A percentile compares a stretch with the other conserved stretches of the same genome.
phyloP scores from a whole-genome alignment of 2,797 vertebrate species.

The Ispidina lecontei region DNA sequence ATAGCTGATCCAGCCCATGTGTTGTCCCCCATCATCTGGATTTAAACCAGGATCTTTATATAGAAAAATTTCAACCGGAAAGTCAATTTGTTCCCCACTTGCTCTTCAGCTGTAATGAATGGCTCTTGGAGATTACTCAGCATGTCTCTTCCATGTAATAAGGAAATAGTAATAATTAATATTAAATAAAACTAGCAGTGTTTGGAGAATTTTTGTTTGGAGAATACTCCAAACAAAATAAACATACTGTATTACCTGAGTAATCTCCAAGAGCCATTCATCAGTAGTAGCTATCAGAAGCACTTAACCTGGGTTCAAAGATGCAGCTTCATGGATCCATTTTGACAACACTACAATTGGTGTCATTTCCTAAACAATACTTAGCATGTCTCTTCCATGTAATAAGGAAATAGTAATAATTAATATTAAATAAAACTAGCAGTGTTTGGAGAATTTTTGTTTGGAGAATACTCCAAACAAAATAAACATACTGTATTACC shows the following conservation, averaged over 20 bases:
- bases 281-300: accelerated
- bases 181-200: background rate
- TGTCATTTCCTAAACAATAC: background rate
- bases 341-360: background rate
- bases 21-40: background rate
- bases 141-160: background rate
- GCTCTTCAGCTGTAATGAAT: background rate
- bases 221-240: background rate
- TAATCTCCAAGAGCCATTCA: background rate
- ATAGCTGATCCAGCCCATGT: background rate
- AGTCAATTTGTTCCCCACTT: background rate
- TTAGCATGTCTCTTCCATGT: background rate
- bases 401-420: background rate
- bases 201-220: no score
- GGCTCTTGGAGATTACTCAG: background rate
- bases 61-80: no score
- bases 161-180: background rate
- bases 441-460: background rate
- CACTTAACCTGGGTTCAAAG: background rate
- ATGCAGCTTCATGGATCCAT: accelerated
- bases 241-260: background rate
- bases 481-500: background rate
- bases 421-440: background rate
- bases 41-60: background rate
- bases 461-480: background rate